phyloP scores from a whole-genome alignment of 2,888 invertebrate genomes.

The Agrilus biguttatus region DNA sequence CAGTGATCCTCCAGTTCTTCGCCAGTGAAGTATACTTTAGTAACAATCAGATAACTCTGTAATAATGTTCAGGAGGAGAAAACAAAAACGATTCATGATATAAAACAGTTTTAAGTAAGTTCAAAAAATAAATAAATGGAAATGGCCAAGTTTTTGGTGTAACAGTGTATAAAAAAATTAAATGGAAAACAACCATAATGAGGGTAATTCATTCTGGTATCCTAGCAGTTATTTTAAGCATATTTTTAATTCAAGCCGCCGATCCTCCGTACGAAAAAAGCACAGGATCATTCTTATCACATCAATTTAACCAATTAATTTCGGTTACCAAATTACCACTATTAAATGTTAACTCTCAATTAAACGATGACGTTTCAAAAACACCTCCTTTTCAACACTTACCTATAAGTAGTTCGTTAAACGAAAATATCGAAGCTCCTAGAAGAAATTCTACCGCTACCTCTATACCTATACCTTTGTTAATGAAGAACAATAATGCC shows the following conservation, averaged over 20 bases:
- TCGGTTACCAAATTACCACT: too few relatives aligned
- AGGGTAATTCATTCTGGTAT: slow-evolving; percentile 29
- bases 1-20: neutral
- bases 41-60: neutral
- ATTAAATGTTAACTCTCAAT: too few relatives aligned
- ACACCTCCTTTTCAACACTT: too few relatives aligned
- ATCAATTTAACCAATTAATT: too few relatives aligned
- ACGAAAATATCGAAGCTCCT: too few relatives aligned
- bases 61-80: too few relatives aligned
- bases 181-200: slow-evolving; percentile 24
- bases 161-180: too few relatives aligned
- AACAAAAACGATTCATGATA: neutral
- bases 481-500: too few relatives aligned
- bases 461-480: too few relatives aligned
- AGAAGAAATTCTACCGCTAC: too few relatives aligned
- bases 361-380: too few relatives aligned
- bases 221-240: slow-evolving; percentile 27
- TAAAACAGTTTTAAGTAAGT: slow-evolving; percentile 4
- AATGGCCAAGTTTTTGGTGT: neutral
- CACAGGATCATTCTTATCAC: slow-evolving; percentile 14
- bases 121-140: slow-evolving; percentile 3
- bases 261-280: slow-evolving; percentile 25
- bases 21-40: neutral
- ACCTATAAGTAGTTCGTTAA: too few relatives aligned
- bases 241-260: slow-evolving; percentile 30